Conservation (phyloP, 92 coral and sea anemone species). For the Micromussa lordhowensis region DNA sequence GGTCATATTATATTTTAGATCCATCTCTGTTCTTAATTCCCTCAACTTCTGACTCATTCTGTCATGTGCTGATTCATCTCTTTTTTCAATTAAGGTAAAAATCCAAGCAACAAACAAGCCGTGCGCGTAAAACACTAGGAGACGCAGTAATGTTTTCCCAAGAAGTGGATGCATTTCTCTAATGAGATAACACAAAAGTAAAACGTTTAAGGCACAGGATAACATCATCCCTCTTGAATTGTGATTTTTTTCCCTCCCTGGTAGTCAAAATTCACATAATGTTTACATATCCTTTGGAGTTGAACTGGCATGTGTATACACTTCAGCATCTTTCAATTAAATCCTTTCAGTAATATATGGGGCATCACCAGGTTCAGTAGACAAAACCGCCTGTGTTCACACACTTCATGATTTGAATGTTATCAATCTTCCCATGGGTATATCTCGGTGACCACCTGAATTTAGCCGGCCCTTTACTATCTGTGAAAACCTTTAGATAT, state of each 20-base stretch:
- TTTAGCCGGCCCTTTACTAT: background rate
- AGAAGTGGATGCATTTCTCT: slow-evolving; percentile 28
- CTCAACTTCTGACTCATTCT: background rate
- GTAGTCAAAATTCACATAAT: background rate
- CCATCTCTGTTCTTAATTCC: slow-evolving; percentile 31
- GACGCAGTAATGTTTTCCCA: slow-evolving; percentile 5
- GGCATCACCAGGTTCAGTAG: background rate
- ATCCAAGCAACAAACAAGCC: slow-evolving; percentile 57
- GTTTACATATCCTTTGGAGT: background rate
- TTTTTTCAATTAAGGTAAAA: slow-evolving; percentile 50
- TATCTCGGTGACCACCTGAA: no score
- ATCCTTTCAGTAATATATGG: background rate
- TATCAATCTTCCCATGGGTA: no score
- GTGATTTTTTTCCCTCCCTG: no score
- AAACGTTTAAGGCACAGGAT: background rate
- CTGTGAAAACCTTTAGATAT: background rate
- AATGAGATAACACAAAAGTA: background rate
- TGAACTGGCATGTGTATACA: background rate
- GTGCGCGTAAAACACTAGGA: slow-evolving; percentile 21
- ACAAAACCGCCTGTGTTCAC: background rate
- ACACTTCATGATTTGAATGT: no score
- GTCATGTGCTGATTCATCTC: slow-evolving; percentile 35
- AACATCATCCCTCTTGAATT: background rate
- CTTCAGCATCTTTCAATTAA: background rate
- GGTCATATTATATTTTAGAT: slow-evolving; percentile 46